Evolutionary conservation across 2,797 vertebrate species (phyloP).

Genomic region (Channallabes apus): DNA sequence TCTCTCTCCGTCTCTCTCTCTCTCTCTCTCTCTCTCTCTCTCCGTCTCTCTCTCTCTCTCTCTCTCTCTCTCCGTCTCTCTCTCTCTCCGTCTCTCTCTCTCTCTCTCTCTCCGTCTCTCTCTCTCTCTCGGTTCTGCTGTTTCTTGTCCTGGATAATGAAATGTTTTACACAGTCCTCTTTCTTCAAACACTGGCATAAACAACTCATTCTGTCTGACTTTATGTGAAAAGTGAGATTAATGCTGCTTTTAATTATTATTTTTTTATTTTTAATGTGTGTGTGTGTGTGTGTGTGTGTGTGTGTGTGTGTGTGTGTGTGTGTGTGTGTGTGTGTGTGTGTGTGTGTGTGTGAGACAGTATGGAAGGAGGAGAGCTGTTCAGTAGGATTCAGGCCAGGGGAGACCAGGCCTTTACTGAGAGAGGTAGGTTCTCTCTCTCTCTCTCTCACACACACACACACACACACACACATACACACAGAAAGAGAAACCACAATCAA

Average conservation of each 20-base stretch:
- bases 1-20: not conserved
- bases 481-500: not conserved
- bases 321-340: constrained; percentile 13
- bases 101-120: not conserved
- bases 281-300: not conserved
- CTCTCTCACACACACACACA: not conserved
- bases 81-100: not conserved
- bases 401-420: constrained; percentile 97
- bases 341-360: constrained; percentile 71
- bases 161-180: not conserved
- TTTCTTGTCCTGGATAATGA: not conserved
- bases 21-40: not conserved
- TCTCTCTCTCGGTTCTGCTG: not conserved
- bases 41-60: not conserved
- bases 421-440: constrained; percentile 75
- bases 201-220: too few species aligned
- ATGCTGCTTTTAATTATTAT: too few species aligned
- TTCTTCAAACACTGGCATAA: not conserved
- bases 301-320: not conserved
- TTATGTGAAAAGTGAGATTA: too few species aligned
- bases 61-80: not conserved
- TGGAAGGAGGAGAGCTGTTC: constrained; percentile 97
- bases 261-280: too few species aligned
- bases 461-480: constrained; percentile 18
- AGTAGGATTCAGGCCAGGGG: constrained; percentile 95